phyloP scores from a whole-genome alignment of 37 sponge, comb jelly and placozoan species.

The Halisarca cf. caerulea region DNA sequence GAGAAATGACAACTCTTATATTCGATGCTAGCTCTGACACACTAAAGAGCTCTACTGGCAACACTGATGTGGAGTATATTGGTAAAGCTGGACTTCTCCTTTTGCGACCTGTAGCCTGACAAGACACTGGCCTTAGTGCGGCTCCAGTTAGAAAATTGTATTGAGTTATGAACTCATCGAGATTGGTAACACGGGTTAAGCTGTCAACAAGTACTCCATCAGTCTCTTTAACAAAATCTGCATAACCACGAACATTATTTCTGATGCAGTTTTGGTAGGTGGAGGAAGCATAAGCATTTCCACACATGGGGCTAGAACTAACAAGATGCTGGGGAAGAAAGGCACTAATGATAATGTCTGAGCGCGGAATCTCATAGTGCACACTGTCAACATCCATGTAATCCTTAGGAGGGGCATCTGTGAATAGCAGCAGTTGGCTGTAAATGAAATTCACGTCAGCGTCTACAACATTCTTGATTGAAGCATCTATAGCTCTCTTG shows the following conservation, averaged over 20 bases:
- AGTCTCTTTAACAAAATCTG: background rate
- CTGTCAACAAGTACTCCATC: background rate
- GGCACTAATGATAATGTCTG: background rate
- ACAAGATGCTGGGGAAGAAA: background rate
- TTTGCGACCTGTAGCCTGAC: background rate
- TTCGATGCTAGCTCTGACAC: background rate
- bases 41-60: background rate
- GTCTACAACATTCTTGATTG: background rate
- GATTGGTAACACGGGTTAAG: background rate
- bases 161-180: background rate
- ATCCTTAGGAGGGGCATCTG: constrained; percentile 25
- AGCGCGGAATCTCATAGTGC: too few relatives aligned
- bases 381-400: background rate
- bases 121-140: background rate
- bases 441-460: background rate
- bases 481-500: background rate
- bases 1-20: background rate
- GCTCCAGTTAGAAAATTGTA: background rate
- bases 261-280: background rate
- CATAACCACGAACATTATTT: background rate
- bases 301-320: background rate
- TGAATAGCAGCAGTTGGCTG: background rate
- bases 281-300: too few relatives aligned
- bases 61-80: background rate
- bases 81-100: background rate